phyloP scores from a whole-genome alignment of 2,113 vertebrate species.

The Chrysemys picta region DNA sequence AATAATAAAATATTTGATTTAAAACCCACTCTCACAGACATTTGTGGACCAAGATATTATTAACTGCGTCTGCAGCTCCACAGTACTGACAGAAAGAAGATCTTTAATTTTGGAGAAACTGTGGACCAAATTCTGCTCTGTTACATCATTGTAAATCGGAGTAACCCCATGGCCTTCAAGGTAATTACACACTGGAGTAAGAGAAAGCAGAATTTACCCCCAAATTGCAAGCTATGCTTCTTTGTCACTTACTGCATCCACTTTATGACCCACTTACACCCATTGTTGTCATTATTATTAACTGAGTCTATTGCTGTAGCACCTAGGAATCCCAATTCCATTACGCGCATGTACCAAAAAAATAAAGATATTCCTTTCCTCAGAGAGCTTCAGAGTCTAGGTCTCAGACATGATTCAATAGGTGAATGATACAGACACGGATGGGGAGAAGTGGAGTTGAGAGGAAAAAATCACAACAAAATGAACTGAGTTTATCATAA shows the following conservation, averaged over 20 bases:
- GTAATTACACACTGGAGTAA: neutral
- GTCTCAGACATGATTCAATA: neutral
- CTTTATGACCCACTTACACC: neutral
- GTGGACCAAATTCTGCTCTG: neutral
- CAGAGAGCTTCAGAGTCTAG: neutral
- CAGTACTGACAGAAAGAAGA: neutral
- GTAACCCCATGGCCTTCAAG: neutral
- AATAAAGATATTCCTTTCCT: neutral
- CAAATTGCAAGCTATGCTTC: neutral
- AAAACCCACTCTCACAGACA: fast-evolving
- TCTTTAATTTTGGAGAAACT: neutral
- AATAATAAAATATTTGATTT: neutral
- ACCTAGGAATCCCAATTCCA: neutral
- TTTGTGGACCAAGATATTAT: neutral
- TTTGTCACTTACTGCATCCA: neutral
- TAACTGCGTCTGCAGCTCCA: neutral
- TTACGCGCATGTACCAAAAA: neutral
- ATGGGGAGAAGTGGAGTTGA: neutral
- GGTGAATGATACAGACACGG: neutral
- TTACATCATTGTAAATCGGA: neutral
- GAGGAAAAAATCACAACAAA: neutral
- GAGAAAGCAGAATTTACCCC: neutral
- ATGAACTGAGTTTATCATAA: neutral
- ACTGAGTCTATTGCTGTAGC: neutral
- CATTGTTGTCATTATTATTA: neutral